phyloP scores from a whole-genome alignment of 2,797 vertebrate species.

The Centroberyx gerrardi region DNA sequence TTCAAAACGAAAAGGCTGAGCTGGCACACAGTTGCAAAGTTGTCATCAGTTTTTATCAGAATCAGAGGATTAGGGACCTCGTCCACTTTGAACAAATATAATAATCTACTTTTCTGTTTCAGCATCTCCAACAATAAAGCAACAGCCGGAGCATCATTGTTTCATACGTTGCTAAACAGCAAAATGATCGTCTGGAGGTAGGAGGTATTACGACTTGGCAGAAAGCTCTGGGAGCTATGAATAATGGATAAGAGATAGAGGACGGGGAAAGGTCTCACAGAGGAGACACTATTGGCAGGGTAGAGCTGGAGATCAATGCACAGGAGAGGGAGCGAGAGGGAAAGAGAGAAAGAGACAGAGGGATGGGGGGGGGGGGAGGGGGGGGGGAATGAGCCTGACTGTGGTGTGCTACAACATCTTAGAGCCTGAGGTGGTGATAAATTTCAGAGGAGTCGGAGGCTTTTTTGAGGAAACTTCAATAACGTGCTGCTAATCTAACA shows the following conservation, averaged over 20 bases:
- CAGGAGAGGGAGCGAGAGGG: constrained; percentile 33
- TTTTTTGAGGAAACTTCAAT: constrained; percentile 63
- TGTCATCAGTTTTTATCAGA: constrained; percentile 7
- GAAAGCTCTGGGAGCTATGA: constrained; percentile 53
- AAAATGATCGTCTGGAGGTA: constrained; percentile 48
- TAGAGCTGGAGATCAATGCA: constrained; percentile 68
- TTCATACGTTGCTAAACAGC: constrained; percentile 45
- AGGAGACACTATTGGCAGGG: constrained; percentile 63
- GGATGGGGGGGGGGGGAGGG: constrained; percentile 11
- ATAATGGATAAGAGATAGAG: constrained; percentile 74
- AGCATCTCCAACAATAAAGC: constrained; percentile 40
- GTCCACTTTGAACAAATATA: constrained; percentile 35
- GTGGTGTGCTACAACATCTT: constrained; percentile 41
- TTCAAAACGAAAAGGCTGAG: constrained; percentile 34
- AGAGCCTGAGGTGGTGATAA: constrained; percentile 52
- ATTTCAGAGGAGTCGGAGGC: constrained; percentile 39
- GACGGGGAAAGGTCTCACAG: constrained; percentile 64
- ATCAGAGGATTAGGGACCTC: constrained; percentile 32
- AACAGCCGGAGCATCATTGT: constrained; percentile 37
- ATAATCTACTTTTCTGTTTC: constrained; percentile 45
- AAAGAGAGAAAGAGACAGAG: constrained; percentile 29
- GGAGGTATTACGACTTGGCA: constrained; percentile 54
- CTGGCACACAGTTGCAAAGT: constrained; percentile 22
- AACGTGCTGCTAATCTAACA: constrained; percentile 58
- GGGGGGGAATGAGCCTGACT: constrained; percentile 18